Percentiles rank a stretch among this genome's conserved stretches.
Evolutionary conservation across 2,888 invertebrate genomes (phyloP).

Genomic region (Thymelicus acteon): DNA sequence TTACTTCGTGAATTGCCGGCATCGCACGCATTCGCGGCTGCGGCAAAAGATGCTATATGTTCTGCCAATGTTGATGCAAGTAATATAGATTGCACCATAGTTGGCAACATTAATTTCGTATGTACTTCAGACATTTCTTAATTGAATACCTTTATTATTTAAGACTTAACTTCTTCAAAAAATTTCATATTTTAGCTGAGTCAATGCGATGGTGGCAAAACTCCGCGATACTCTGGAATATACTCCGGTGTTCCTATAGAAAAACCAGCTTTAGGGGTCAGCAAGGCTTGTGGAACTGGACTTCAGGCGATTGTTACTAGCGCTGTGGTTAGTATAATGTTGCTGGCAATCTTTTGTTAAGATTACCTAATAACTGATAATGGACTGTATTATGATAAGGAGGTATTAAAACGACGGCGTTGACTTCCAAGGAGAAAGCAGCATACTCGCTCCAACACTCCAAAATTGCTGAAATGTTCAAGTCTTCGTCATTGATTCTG

Average conservation of each 20-base stretch:
- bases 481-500: too few relatives aligned
- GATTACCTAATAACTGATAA: too few relatives aligned
- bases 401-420: too few relatives aligned
- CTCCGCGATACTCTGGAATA: constrained; percentile 94
- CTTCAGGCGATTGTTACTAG: constrained; percentile 96
- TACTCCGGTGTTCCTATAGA: constrained; percentile 93
- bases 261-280: constrained; percentile 94
- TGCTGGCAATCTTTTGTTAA: background rate
- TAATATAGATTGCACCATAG: constrained; percentile 64
- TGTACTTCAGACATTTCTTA: constrained; percentile 43
- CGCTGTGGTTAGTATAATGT: constrained; percentile 86
- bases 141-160: background rate
- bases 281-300: constrained; percentile 97
- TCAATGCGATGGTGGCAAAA: constrained; percentile 93
- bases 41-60: constrained; percentile 67
- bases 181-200: constrained; percentile 80
- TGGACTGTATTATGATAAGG: too few relatives aligned
- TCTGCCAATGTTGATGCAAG: constrained; percentile 61
- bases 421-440: too few relatives aligned
- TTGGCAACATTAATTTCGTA: constrained; percentile 75
- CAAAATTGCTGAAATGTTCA: too few relatives aligned
- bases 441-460: too few relatives aligned
- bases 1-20: constrained; percentile 66
- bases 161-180: too few relatives aligned
- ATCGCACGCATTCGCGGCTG: constrained; percentile 67